Evolutionary conservation across 2,797 vertebrate genomes (phyloP).

Genomic region (Galago senegalensis): DNA sequence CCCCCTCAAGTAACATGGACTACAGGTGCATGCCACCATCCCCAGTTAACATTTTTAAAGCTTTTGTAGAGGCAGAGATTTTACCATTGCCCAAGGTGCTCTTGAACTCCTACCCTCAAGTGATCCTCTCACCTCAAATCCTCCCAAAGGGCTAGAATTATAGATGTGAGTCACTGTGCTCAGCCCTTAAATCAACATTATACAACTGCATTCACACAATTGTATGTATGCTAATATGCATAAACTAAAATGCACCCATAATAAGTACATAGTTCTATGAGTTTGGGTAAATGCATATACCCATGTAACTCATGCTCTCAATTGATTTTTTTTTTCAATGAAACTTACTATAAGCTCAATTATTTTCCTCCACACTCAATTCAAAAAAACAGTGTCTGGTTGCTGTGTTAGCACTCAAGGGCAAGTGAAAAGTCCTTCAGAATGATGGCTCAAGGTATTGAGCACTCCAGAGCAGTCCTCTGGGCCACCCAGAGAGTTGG

Average conservation of each 20-base stretch:
- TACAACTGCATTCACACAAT: neutral
- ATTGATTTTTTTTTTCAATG: conserved; percentile 15
- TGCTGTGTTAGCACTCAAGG: neutral
- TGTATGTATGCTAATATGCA: neutral
- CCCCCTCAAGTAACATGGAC: too few species aligned
- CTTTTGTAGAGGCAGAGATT: too few species aligned
- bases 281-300: neutral
- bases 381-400: conserved; percentile 10
- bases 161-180: neutral
- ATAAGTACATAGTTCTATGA: neutral
- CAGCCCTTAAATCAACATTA: neutral
- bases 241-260: neutral
- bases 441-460: neutral
- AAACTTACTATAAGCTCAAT: neutral
- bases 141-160: too few species aligned
- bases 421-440: conserved; percentile 17
- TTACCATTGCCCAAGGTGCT: too few species aligned
- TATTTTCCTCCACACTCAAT: conserved; percentile 7
- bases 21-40: too few species aligned
- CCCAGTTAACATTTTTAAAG: too few species aligned
- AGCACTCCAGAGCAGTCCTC: neutral
- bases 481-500: neutral
- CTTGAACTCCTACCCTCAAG: too few species aligned
- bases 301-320: neutral
- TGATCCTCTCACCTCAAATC: too few species aligned